Conservation (phyloP, 2,797 vertebrate species). For the Muscicapa comitata region DNA sequence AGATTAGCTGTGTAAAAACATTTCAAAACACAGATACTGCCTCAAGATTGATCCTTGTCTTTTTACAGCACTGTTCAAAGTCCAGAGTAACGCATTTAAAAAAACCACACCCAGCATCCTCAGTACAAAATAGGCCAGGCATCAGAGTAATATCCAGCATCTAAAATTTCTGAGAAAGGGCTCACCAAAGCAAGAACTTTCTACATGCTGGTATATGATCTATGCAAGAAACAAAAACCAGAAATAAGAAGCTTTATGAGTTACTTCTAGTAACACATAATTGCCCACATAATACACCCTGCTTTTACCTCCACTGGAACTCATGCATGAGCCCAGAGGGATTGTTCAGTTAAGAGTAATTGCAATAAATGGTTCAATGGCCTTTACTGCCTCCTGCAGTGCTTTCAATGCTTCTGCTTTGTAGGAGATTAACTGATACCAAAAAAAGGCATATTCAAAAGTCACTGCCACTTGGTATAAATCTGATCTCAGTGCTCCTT, state of each 20-base stretch:
- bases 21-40: not conserved
- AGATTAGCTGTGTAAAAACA: not conserved
- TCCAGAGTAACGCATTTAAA: not conserved
- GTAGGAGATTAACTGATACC: not conserved
- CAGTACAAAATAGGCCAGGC: not conserved
- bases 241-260: not conserved
- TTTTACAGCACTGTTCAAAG: not conserved
- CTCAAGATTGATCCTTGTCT: not conserved
- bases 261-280: not conserved
- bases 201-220: not conserved
- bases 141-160: not conserved
- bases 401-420: not conserved
- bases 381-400: not conserved
- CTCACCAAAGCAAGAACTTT: not conserved
- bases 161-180: not conserved
- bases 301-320: not conserved
- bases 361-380: slow-evolving; percentile 19
- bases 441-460: not conserved
- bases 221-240: not conserved
- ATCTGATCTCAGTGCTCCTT: not conserved
- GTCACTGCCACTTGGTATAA: not conserved
- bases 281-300: not conserved
- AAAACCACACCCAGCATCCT: not conserved
- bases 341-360: not conserved
- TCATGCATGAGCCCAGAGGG: not conserved